Evolutionary conservation across 2,888 invertebrate species (phyloP).

Genomic region (Clusia tigrina): DNA sequence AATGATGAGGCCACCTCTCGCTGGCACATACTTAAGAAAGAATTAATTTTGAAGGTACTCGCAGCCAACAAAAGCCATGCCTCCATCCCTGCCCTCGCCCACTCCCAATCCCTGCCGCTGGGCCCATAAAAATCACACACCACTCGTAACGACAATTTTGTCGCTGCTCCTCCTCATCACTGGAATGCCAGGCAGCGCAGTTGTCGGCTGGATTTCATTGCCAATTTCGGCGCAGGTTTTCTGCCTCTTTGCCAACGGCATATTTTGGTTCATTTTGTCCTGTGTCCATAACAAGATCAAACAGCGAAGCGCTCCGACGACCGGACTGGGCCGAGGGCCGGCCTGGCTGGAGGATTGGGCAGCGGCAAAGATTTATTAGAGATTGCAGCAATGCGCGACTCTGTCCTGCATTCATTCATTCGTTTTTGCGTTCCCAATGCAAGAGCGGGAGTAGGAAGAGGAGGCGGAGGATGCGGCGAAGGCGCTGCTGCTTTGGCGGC

Average conservation of each 20-base stretch:
- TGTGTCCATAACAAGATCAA: not conserved
- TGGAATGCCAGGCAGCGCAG: not conserved
- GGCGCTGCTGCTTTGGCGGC: not conserved
- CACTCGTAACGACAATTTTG: not conserved
- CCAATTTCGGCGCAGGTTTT: not conserved
- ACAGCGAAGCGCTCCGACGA: not conserved
- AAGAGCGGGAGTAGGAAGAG: too few species aligned
- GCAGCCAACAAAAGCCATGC: too few species aligned
- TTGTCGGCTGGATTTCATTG: not conserved
- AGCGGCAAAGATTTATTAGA: not conserved
- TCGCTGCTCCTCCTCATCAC: not conserved
- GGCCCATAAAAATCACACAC: not conserved
- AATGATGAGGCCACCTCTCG: too few species aligned
- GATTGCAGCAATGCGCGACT: too few species aligned
- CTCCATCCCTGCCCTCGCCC: too few species aligned
- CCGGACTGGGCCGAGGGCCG: not conserved
- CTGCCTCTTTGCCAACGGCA: not conserved
- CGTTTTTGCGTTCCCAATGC: too few species aligned
- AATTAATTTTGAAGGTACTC: too few species aligned
- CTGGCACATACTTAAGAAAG: too few species aligned
- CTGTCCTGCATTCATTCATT: too few species aligned
- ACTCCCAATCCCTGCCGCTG: too few species aligned
- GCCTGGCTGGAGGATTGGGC: not conserved
- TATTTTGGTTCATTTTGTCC: not conserved
- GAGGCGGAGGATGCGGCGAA: not conserved